Base-by-base conservation (phyloP, 2,888 invertebrate species). In the Ochropacha duplaris region DNA sequence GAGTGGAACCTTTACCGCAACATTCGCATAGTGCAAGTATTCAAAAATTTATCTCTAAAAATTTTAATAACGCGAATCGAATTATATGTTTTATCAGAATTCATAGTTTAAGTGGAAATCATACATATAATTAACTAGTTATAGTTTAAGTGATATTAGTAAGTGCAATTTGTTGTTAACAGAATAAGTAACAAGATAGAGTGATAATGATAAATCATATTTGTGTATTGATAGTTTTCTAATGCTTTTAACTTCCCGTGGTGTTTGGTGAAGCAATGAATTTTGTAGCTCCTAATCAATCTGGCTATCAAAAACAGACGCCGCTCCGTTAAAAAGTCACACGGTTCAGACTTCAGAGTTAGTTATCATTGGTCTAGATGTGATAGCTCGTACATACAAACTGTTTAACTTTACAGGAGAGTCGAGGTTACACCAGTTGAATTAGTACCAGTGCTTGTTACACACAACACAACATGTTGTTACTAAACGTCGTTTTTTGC, bases 111-210 rank as follows among this genome's bases (percentile, higher is more conserved):
- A 24, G 14, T 4, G 4, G 50, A n/a, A 24, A 50, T 50, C 24
- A 24, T 14, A 50, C 24, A 22, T 4, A 22, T 50, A 22, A 50
- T 50, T 24, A 22, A 24, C n/a, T 50, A 24, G 24, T 24, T 50
- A 22, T 50, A 50, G n/a, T 24, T 50, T 50, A 72, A 77, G 76
- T 77, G 76, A 76, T 78, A 76, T 68, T 62, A 73, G 52, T 79
- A 79, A 79, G 79, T 77, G 78, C 77, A 79, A 79, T 79, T 77
- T 74, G 56, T 57, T 57, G 31, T 52, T 16, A 31, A 19, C 31
- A 52, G 4, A 19, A 6, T 12, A 31, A 31, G 28, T 50, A 16
- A 50, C 28, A 44, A 44, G 16, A 44, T 11, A 19, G 16, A 44
- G 39, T 19, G 16, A 9, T 44, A 44, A 44, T 5, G 16, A 19